Evolutionary conservation across 1,140 invertebrate genomes (phyloP).

Genomic region (Drosophila willistoni): DNA sequence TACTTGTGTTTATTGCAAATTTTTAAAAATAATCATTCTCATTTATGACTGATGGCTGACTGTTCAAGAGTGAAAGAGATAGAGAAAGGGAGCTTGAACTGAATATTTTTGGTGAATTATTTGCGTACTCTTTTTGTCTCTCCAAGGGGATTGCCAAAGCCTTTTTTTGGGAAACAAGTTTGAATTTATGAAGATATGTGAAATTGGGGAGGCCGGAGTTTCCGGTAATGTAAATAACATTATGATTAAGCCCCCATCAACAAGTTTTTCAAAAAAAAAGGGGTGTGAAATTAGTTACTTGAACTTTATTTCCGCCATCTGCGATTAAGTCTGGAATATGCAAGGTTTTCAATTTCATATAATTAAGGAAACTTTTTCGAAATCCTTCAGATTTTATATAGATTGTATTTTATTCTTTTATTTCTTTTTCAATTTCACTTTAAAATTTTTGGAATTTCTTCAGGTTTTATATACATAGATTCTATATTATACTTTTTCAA

Average conservation of each 20-base stretch:
- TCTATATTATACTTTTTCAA: no score
- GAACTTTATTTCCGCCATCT: constrained; percentile 17
- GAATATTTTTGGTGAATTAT: neutral
- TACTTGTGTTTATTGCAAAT: constrained; percentile 39
- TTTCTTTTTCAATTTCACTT: no score
- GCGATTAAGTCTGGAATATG: no score
- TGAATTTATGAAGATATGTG: neutral
- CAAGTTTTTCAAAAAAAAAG: neutral
- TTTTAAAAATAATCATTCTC: constrained; percentile 44
- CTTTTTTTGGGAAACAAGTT: constrained; percentile 53
- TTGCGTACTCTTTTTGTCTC: constrained; percentile 7
- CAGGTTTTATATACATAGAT: no score
- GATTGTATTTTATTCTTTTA: no score
- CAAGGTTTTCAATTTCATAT: no score
- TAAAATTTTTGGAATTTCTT: no score
- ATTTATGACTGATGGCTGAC: constrained; percentile 13
- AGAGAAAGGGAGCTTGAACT: no score
- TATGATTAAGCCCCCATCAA: constrained; percentile 26
- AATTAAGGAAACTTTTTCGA: no score
- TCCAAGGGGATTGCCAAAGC: constrained; percentile 35
- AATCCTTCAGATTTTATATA: no score
- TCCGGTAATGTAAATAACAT: constrained; percentile 55
- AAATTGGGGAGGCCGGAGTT: constrained; percentile 21
- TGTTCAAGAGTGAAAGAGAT: no score
- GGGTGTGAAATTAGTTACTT: constrained; percentile 24